Base-by-base conservation (phyloP, 92 coral and sea anemone species). In the Virgularia gustaviana region DNA sequence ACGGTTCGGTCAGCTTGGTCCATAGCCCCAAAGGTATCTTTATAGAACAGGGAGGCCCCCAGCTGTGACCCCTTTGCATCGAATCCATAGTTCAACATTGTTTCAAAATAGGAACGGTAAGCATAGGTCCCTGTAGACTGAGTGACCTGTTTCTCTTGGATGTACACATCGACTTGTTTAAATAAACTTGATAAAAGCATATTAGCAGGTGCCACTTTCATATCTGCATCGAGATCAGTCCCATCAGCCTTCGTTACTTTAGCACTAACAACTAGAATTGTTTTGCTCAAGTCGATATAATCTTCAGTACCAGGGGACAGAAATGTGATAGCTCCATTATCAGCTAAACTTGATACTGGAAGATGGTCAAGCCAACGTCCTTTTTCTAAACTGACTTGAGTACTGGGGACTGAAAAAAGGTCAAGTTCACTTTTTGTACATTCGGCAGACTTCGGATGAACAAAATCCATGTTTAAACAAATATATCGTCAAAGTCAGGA, bases 111-210 rank as follows among this genome's bases (percentile, higher is more conserved):
- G 61, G 63, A 25, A 13, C 44, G 27, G 34, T 22, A 41, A 12
- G 63, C 44, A 25, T 42, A 67, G 54, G 74, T 43, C 49, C 74
- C 74, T 10, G 74, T 41, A 42, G 74, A 13, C 34, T 67, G 62
- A 3, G 59, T 64, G 60, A 64, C 72, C 28, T 4, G 59, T 15
- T 20, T 36, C 10, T 55, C 72, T 13, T 67, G 43, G 2, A 67
- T n/a, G n/a, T n/a, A n/a, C n/a, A n/a, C n/a, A 10, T 67, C 65
- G 12, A 22, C 62, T 24, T 41, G 60, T 43, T 67, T 67, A 60
- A 67, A 67, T 4, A 67, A 25, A 45, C 74, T 67, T 24, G 27
- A 60, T 38, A 67, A 13, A 43, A 45, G 32, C 27, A 22, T 41
- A 41, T 67, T 67, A 64, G 72, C 51, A 6, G 51, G n/a, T n/a